Evolutionary conservation across 2,888 invertebrate species (phyloP), one percentile per base, ranked within the genome.

Genomic region (Andrena fulva): DNA sequence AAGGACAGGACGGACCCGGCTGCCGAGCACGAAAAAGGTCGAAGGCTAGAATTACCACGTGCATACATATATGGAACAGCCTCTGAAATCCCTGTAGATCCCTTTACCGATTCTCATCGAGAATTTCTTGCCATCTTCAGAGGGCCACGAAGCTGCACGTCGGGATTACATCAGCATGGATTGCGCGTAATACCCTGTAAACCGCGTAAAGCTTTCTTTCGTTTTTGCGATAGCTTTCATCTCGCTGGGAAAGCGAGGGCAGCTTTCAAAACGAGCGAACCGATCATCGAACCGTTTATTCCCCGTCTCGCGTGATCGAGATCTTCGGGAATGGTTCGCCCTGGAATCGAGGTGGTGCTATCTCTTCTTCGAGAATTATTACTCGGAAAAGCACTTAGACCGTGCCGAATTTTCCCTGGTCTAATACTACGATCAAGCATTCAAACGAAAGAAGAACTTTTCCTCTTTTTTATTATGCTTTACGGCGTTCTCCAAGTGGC

Each of bases 51-150:
- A 79, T 74, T 60, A 73, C 67, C 64, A 64, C 54, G 35, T 62
- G 71, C 85, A 85, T 86, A 72, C 85, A 87, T 87, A 76, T 87
- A 86, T 86, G 87, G 70, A 86, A 60, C 75, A 67, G 42, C 71
- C 48, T 68, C 60, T 29, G 48, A 68, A 82, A 80, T 73, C 68
- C 76, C 54, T 52, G 48, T 29, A 74, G 77, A 80, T 76, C 76
- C 77, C 73, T 69, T 77, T 69, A 71, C 64, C 76, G 78, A 77
- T 68, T 63, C 78, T 79, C 82, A 85, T 87, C 74, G 80, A 78
- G 77, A 84, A 84, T 85, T 87, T 87, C 85, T 85, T 82, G 81
- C 71, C 71, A 69, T 75, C 81, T 80, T 85, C 66, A 35, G 31
- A 62, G 59, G 42, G 31, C 62, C 62, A 59, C 10, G 27, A 50